Base-by-base conservation (phyloP, 64 coral and sea anemone species). In the Cladopsammia gracilis region DNA sequence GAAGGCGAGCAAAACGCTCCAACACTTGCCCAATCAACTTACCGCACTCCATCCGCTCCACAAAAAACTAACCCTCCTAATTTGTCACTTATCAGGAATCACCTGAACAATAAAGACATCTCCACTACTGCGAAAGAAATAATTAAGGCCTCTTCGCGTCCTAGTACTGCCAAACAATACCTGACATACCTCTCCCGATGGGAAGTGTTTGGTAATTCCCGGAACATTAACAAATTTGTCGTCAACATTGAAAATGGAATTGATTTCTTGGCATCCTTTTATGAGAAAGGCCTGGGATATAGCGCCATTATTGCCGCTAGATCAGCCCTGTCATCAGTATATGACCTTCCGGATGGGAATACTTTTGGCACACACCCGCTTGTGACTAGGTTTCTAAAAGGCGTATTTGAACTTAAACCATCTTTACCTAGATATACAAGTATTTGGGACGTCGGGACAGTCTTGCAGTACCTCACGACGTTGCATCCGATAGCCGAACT, bases 381-480 rank as follows among this genome's bases (percentile, higher is more conserved):
- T 46, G 92, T 94, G 46, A 80, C 85, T 42, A 67, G 92, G 13
- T 89, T 94, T 72, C 69, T 94, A 44, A 94, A 89, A 88, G 92
- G 77, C 43, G 58, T 54, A 51, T 94, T 94, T 62, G 60, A 86
- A 57, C 79, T 89, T 20, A 86, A 62, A 3, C n/a, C n/a, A n/a
- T n/a, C n/a, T n/a, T n/a, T n/a, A n/a, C n/a, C n/a, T n/a, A n/a
- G n/a, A n/a, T n/a, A n/a, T n/a, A n/a, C n/a, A n/a, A n/a, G n/a
- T n/a, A n/a, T n/a, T n/a, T n/a, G n/a, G n/a, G n/a, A n/a, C n/a
- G n/a, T n/a, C n/a, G n/a, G n/a, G n/a, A n/a, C n/a, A n/a, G n/a
- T n/a, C n/a, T n/a, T n/a, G n/a, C n/a, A n/a, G n/a, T n/a, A n/a
- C n/a, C n/a, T n/a, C n/a, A n/a, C n/a, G n/a, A n/a, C n/a, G n/a